Percentiles rank a stretch among this genome's conserved stretches.
Conservation (phyloP, 1,140 invertebrate genomes). For the Cotesia chilonis region DNA sequence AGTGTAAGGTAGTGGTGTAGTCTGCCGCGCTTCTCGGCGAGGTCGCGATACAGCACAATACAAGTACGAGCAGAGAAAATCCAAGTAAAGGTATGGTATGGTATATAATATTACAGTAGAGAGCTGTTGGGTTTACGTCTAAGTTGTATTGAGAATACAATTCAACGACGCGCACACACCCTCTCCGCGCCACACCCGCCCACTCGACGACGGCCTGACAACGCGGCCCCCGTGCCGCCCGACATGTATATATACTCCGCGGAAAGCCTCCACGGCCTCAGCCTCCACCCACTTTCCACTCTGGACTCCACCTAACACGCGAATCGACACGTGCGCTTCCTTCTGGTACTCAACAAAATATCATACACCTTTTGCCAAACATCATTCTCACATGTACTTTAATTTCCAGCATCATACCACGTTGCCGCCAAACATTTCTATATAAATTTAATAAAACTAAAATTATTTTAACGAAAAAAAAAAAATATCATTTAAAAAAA, state of each 20-base stretch:
- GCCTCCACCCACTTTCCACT: conserved; percentile 63
- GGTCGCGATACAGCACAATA: conserved; percentile 15
- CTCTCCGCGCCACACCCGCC: conserved; percentile 56
- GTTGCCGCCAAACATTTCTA: too few relatives aligned
- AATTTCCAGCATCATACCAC: background rate
- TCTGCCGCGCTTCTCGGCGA: conserved; percentile 3
- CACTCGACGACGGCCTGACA: conserved; percentile 46
- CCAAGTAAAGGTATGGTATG: too few relatives aligned
- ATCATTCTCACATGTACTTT: background rate
- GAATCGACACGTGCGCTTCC: conserved; percentile 55
- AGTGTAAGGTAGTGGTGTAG: background rate
- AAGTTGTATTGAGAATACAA: too few relatives aligned
- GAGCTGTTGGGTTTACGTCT: too few relatives aligned
- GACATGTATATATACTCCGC: conserved; percentile 48
- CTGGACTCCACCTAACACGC: conserved; percentile 63
- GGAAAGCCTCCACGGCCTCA: conserved; percentile 55
- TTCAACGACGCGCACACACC: conserved; percentile 51
- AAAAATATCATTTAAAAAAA: conserved; percentile 8
- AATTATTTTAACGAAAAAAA: too few relatives aligned
- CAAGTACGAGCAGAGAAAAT: too few relatives aligned
- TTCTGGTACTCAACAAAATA: conserved; percentile 8
- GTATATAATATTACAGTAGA: too few relatives aligned
- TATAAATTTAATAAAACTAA: too few relatives aligned
- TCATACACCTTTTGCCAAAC: background rate
- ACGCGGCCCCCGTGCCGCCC: conserved; percentile 46